phyloP scores from a whole-genome alignment of 2,113 vertebrate genomes.

The Engraulis encrasicolus region DNA sequence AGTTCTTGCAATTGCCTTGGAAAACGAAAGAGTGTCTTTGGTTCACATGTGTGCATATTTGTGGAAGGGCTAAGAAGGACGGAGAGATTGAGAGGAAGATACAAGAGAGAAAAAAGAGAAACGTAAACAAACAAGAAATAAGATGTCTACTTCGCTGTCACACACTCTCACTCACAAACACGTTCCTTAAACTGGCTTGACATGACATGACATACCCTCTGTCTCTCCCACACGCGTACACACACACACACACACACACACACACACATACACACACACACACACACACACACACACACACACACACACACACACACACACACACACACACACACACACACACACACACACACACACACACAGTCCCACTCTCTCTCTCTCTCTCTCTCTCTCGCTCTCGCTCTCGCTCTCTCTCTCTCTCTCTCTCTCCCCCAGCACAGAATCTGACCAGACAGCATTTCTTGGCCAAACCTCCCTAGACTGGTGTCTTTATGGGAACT shows the following conservation, averaged over 20 bases:
- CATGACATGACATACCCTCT: too few species aligned
- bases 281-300: too few species aligned
- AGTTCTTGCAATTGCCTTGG: neutral
- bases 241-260: too few species aligned
- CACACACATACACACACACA: too few species aligned
- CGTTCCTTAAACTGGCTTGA: slow-evolving; percentile 59
- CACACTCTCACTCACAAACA: neutral
- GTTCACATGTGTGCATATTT: neutral
- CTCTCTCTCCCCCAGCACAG: neutral
- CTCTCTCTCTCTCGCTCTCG: too few species aligned
- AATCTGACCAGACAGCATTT: slow-evolving; percentile 66
- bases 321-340: too few species aligned
- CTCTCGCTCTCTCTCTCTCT: too few species aligned
- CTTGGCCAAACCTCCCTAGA: neutral
- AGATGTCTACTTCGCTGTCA: neutral
- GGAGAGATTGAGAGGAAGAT: neutral
- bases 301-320: too few species aligned
- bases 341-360: too few species aligned
- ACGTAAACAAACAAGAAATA: neutral
- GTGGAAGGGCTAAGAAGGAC: neutral
- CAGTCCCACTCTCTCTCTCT: too few species aligned
- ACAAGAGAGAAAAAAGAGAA: neutral
- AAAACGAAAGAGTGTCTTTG: neutral
- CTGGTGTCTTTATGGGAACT: slow-evolving; percentile 27
- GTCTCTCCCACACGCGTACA: too few species aligned